phyloP scores from a whole-genome alignment of 2,888 invertebrate species.

The Lissocephala sabroskyi region DNA sequence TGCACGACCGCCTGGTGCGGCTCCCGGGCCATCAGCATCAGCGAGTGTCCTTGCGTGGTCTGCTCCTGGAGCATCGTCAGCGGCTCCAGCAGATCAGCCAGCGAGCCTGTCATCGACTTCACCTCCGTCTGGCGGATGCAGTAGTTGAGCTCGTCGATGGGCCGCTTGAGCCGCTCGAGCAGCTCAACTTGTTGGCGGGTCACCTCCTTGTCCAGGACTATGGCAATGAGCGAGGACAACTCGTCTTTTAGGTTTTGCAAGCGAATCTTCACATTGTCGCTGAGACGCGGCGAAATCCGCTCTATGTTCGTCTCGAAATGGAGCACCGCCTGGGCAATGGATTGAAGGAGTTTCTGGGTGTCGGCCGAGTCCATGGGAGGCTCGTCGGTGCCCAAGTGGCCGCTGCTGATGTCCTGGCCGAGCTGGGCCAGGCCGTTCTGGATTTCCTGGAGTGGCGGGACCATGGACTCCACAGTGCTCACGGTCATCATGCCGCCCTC shows the following conservation, averaged over 20 bases:
- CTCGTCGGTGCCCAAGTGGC: conserved; percentile 64
- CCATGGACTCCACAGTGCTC: conserved; percentile 72
- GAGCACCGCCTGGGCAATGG: conserved; percentile 71
- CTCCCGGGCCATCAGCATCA: conserved; percentile 46
- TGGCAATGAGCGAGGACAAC: conserved; percentile 75
- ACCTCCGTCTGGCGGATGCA: conserved; percentile 72
- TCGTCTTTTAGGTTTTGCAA: conserved; percentile 74
- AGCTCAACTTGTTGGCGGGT: conserved; percentile 71
- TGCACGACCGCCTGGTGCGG: conserved; percentile 56
- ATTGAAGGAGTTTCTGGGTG: conserved; percentile 70
- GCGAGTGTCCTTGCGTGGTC: conserved; percentile 63
- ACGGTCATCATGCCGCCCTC: conserved; percentile 72
- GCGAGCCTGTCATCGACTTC: conserved; percentile 68
- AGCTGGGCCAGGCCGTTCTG: conserved; percentile 74
- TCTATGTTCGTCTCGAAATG: conserved; percentile 72
- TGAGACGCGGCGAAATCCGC: conserved; percentile 50
- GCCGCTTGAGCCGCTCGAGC: conserved; percentile 74
- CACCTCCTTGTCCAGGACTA: conserved; percentile 74
- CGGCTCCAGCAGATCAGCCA: conserved; percentile 70
- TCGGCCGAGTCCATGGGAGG: conserved; percentile 67
- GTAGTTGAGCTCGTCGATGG: conserved; percentile 74
- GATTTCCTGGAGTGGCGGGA: conserved; percentile 77
- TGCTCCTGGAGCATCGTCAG: conserved; percentile 67
- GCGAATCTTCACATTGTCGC: conserved; percentile 52
- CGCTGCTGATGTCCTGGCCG: conserved; percentile 72